phyloP scores from a whole-genome alignment of 2,113 vertebrate species.

The Cottus gobio region DNA sequence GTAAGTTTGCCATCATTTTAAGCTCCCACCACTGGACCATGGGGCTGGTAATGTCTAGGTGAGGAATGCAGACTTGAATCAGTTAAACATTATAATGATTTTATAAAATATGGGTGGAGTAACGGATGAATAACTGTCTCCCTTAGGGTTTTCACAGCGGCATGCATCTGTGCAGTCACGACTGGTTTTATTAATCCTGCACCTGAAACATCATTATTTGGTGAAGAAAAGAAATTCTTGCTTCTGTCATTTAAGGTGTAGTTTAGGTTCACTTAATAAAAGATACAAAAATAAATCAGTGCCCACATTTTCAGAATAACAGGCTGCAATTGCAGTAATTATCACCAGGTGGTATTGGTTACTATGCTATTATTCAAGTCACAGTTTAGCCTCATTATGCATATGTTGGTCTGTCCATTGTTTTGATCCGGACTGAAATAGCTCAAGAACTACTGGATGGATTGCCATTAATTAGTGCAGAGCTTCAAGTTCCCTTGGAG shows the following conservation, averaged over 20 bases:
- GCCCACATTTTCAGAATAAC: neutral
- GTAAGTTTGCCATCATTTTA: constrained; percentile 49
- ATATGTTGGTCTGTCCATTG: no score
- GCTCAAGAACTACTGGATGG: neutral
- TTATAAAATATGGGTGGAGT: constrained; percentile 46
- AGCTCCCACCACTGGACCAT: constrained; percentile 17
- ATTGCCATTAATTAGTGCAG: neutral
- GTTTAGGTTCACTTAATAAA: neutral
- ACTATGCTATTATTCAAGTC: neutral
- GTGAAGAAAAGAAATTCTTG: neutral
- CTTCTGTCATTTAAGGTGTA: neutral
- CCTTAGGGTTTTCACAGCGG: constrained; percentile 47
- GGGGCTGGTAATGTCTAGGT: no score
- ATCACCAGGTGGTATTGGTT: neutral
- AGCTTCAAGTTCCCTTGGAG: neutral
- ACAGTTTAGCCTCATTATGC: neutral
- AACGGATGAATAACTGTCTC: constrained; percentile 45
- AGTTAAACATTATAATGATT: constrained; percentile 69
- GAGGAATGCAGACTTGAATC: constrained; percentile 50
- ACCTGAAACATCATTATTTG: constrained; percentile 26
- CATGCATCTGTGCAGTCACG: neutral
- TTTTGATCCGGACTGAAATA: no score
- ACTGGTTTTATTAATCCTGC: constrained; percentile 34
- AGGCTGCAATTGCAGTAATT: constrained; percentile 15
- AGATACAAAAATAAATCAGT: neutral